A percentile compares a stretch with the other conserved stretches of the same genome.
Conservation (phyloP, 2,888 invertebrate genomes). For the Himalopsyche anomala region DNA sequence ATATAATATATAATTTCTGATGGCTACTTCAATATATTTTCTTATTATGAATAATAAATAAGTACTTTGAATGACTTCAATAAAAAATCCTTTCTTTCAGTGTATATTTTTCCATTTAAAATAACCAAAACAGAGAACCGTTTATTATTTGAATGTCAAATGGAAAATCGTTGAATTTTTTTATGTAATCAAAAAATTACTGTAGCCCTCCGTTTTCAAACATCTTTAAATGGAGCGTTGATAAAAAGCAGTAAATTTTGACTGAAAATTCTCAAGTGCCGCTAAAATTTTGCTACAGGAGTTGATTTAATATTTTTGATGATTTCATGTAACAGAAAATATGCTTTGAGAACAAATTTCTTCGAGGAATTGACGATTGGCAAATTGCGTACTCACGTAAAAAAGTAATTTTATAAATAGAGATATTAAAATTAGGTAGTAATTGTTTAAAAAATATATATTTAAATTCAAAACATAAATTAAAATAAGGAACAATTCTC, state of each 20-base stretch:
- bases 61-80: not conserved
- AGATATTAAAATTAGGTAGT: too few species aligned
- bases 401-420: too few species aligned
- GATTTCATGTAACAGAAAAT: not conserved
- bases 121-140: not conserved
- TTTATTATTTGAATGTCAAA: constrained; percentile 9
- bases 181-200: constrained; percentile 3
- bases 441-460: too few species aligned
- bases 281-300: not conserved
- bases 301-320: not conserved
- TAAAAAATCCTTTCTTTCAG: not conserved
- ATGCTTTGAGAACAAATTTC: not conserved
- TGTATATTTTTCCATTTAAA: not conserved
- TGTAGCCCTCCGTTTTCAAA: not conserved
- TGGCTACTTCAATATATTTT: too few species aligned
- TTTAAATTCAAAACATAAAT: too few species aligned
- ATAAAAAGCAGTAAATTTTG: constrained; percentile 2
- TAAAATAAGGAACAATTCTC: too few species aligned
- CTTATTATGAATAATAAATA: too few species aligned
- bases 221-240: not conserved
- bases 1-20: too few species aligned
- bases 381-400: too few species aligned
- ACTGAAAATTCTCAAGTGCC: not conserved
- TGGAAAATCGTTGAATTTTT: not conserved
- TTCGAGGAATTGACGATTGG: too few species aligned